Conservation (phyloP, 1,140 invertebrate species). For the Ctenoplectra terminalis region DNA sequence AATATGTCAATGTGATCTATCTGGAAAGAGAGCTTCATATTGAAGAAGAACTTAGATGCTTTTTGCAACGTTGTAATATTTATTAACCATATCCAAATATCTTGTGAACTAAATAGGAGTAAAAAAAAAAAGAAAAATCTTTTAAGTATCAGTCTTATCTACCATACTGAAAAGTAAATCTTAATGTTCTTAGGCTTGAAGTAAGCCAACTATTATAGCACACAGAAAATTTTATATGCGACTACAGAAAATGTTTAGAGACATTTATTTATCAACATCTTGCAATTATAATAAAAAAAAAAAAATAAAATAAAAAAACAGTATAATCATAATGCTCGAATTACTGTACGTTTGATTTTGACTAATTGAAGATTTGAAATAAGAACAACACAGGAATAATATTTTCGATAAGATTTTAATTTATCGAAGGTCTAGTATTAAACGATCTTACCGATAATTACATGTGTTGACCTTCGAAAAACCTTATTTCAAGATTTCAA, state of each 20-base stretch:
- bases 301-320: slow-evolving; percentile 52
- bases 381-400: slow-evolving; percentile 38
- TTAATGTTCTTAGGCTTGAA: slow-evolving; percentile 49
- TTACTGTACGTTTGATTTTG: slow-evolving; percentile 59
- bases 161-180: slow-evolving; percentile 47
- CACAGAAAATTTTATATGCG: slow-evolving; percentile 64
- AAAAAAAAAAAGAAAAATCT: slow-evolving; percentile 48
- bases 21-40: slow-evolving; percentile 65
- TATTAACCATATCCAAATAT: slow-evolving; percentile 65
- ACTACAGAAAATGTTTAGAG: slow-evolving; percentile 59
- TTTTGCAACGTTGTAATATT: slow-evolving; percentile 69
- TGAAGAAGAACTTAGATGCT: slow-evolving; percentile 70
- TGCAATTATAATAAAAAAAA: slow-evolving; percentile 59
- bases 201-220: slow-evolving; percentile 44
- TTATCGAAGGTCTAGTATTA: slow-evolving; percentile 43
- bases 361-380: slow-evolving; percentile 52
- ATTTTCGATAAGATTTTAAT: slow-evolving; percentile 38
- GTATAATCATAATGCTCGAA: slow-evolving; percentile 58
- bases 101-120: slow-evolving; percentile 56
- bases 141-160: slow-evolving; percentile 62
- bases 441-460: slow-evolving; percentile 29
- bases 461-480: slow-evolving; percentile 22
- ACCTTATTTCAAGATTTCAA: slow-evolving; percentile 59
- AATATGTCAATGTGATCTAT: slow-evolving; percentile 61
- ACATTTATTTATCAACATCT: slow-evolving; percentile 66